Evolutionary conservation across 2,113 vertebrate genomes (phyloP).

Genomic region (Microtus richardsoni): DNA sequence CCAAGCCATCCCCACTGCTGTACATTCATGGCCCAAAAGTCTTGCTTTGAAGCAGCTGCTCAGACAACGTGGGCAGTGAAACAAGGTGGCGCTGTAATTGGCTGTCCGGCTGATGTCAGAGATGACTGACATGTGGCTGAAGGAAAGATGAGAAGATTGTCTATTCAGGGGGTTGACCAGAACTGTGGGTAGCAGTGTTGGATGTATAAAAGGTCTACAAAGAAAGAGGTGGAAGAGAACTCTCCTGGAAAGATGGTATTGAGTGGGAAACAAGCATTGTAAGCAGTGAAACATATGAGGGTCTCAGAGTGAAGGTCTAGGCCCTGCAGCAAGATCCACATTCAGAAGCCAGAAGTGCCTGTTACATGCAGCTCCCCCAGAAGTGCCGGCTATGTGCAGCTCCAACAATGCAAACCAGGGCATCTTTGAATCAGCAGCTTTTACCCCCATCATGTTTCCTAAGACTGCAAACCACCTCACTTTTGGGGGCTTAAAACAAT

Average conservation of each 20-base stretch:
- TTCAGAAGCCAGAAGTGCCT: accelerated
- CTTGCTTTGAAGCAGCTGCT: not conserved
- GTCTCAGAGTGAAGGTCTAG: not conserved
- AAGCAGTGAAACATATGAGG: not conserved
- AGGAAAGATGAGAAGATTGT: not conserved
- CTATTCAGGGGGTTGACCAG: not conserved
- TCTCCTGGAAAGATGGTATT: not conserved
- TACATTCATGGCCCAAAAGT: not conserved
- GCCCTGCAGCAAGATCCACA: accelerated
- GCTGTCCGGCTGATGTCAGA: not conserved
- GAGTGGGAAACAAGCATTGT: not conserved
- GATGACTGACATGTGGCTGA: not conserved
- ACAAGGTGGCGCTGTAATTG: not conserved
- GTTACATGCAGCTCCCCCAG: no score
- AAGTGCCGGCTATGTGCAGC: accelerated
- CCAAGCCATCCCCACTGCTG: not conserved
- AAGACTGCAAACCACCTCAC: not conserved
- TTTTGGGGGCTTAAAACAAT: not conserved
- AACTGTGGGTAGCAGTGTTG: not conserved
- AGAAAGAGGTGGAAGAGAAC: not conserved
- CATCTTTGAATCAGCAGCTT: not conserved
- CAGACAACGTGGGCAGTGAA: not conserved
- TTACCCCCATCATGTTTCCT: not conserved
- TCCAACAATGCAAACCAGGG: accelerated
- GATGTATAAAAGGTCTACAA: not conserved